phyloP scores from a whole-genome alignment of 2,888 invertebrate species.

The Lycia hirtaria region DNA sequence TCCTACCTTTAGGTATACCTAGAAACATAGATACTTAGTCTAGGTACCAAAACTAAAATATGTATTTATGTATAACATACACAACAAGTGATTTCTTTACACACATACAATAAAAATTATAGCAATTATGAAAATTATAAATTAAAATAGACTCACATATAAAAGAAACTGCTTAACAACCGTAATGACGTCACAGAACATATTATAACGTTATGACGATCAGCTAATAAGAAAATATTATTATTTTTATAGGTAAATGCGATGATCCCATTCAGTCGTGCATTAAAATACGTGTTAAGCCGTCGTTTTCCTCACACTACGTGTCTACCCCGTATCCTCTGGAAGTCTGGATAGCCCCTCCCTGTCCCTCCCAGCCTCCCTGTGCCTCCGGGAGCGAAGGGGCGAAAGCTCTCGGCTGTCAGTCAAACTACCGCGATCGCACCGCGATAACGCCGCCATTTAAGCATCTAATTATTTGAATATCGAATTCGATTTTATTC shows the following conservation, averaged over 20 bases:
- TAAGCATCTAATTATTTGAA: constrained; percentile 27
- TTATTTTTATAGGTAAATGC: constrained; percentile 7
- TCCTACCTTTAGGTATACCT: no score
- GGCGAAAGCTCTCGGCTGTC: constrained; percentile 55
- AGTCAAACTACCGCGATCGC: constrained; percentile 64
- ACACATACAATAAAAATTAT: no score
- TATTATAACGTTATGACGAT: no score
- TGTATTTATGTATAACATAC: no score
- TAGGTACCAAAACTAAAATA: no score
- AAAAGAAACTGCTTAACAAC: no score
- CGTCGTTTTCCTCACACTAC: constrained; percentile 10
- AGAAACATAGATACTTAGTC: no score
- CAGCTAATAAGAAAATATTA: no score
- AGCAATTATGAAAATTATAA: no score
- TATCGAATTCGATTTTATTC: constrained; percentile 12
- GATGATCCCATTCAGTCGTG: constrained; percentile 2
- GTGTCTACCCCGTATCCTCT: constrained; percentile 41
- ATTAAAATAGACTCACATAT: no score
- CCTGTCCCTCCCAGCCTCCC: constrained; percentile 36
- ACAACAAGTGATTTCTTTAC: no score
- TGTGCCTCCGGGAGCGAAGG: constrained; percentile 21
- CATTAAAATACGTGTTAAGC: constrained; percentile 30
- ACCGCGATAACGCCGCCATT: constrained; percentile 54
- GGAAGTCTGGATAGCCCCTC: constrained; percentile 44
- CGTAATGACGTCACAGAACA: no score